These are phyloP conservation scores for Dynastes hyllus DNA, from an alignment of 2,888 invertebrate genomes.

Conservation along the genomic window DNA sequence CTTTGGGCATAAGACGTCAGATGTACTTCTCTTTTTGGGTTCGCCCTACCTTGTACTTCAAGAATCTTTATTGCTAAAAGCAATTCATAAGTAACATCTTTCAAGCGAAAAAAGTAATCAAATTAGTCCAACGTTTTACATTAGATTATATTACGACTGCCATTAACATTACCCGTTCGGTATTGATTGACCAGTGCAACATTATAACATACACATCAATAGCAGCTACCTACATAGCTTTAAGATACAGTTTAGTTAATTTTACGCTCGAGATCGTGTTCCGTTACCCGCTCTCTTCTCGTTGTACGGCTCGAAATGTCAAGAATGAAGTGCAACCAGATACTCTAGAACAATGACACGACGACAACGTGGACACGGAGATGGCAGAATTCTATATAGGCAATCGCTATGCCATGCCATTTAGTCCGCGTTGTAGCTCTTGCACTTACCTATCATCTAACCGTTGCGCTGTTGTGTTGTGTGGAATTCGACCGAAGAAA, in stretches of 20 bases:
- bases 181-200: conserved; percentile 1
- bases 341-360: conserved; percentile 43
- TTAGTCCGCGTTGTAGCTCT: not conserved
- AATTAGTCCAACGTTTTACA: no score
- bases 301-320: conserved; percentile 28
- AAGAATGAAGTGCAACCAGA: conserved; percentile 47
- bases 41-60: no score
- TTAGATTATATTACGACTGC: not conserved
- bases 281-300: not conserved
- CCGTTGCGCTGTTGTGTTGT: not conserved
- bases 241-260: conserved; percentile 11
- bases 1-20: no score
- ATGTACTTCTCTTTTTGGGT: no score
- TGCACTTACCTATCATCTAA: no score
- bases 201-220: not conserved
- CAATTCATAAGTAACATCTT: not conserved
- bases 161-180: not conserved
- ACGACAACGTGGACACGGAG: not conserved
- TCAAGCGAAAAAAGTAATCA: no score
- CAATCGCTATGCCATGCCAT: conserved; percentile 18
- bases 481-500: conserved; percentile 19
- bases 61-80: not conserved
- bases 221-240: not conserved
- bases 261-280: conserved; percentile 11
- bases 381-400: not conserved